Evolutionary conservation across 2,888 invertebrate species (phyloP).

Genomic region (Hartigia nigra): DNA sequence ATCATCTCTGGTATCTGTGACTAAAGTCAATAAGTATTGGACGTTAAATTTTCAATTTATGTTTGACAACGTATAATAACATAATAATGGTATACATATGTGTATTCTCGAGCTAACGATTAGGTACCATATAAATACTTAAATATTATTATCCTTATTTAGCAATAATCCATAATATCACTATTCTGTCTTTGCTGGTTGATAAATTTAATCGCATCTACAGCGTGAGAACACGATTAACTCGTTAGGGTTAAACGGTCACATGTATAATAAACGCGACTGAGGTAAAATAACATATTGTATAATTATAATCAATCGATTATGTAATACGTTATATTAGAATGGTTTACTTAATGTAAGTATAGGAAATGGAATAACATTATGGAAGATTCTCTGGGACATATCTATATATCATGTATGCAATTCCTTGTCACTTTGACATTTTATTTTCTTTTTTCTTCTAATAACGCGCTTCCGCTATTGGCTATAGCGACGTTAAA

Average conservation of each 20-base stretch:
- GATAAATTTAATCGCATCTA: not conserved
- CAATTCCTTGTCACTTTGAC: not conserved
- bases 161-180: constrained; percentile 6
- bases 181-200: constrained; percentile 10
- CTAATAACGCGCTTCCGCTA: not conserved
- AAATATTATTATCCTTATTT: constrained; percentile 24
- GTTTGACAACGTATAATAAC: not conserved
- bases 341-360: not conserved
- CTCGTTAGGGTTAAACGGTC: not conserved
- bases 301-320: not conserved
- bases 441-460: not conserved
- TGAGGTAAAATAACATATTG: not conserved
- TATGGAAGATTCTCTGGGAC: not conserved
- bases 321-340: not conserved
- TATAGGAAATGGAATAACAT: not conserved
- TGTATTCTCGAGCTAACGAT: not conserved
- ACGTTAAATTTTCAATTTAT: not conserved
- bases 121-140: constrained; percentile 36
- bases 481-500: not conserved
- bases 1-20: no score
- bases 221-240: not conserved
- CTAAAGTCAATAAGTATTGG: not conserved
- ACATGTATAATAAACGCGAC: not conserved
- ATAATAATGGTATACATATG: not conserved
- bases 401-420: not conserved